Evolutionary conservation across 2,888 invertebrate genomes (phyloP).

Genomic region (Galeruca laticollis): DNA sequence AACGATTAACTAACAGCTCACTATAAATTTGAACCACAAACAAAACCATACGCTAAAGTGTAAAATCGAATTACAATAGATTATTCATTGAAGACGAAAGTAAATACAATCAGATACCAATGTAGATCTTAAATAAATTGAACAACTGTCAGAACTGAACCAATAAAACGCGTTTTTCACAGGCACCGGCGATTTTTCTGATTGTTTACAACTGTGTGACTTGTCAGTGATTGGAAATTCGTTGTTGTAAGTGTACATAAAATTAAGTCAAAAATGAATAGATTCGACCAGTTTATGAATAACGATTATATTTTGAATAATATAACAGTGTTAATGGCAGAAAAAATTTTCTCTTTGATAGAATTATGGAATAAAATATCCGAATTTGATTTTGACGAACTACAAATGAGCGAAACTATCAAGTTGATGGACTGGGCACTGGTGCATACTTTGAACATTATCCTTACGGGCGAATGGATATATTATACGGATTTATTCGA

Average conservation of each 20-base stretch:
- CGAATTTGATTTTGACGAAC: conserved; percentile 53
- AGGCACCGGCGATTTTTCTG: too few species aligned
- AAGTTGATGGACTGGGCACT: conserved; percentile 63
- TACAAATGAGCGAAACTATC: conserved; percentile 56
- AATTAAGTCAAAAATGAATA: conserved; percentile 17
- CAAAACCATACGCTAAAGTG: too few species aligned
- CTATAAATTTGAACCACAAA: too few species aligned
- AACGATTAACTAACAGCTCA: too few species aligned
- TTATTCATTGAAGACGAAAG: too few species aligned
- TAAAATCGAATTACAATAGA: too few species aligned
- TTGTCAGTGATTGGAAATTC: conserved; percentile 6
- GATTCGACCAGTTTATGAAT: conserved; percentile 55
- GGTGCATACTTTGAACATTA: conserved; percentile 61
- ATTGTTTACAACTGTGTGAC: neutral
- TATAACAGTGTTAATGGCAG: conserved; percentile 56
- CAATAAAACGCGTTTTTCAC: too few species aligned
- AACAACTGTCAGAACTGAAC: too few species aligned
- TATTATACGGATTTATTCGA: conserved; percentile 56
- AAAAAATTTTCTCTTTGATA: conserved; percentile 58
- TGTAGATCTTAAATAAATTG: too few species aligned
- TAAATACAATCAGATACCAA: too few species aligned
- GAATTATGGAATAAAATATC: conserved; percentile 60
- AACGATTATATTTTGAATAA: conserved; percentile 60
- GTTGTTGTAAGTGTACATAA: neutral
- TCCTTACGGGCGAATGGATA: conserved; percentile 63